Conservation (phyloP, 1,140 invertebrate species). For the Megalopta genalis region DNA sequence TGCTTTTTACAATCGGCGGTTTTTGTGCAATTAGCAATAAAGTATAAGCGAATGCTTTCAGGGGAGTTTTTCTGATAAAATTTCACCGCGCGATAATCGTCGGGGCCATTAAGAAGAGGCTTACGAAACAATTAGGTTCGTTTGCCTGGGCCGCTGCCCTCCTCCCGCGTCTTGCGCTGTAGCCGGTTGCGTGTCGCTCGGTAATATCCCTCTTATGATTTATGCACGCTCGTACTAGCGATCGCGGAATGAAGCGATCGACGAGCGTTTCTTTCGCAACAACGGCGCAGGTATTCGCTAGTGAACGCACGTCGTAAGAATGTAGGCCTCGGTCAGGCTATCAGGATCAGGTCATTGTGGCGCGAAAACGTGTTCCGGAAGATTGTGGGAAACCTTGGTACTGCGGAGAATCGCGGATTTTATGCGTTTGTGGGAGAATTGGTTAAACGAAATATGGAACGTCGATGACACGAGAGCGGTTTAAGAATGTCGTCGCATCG, state of each 20-base stretch:
- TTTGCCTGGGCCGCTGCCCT: not conserved
- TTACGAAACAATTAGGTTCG: slow-evolving; percentile 24
- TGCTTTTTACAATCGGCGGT: not conserved
- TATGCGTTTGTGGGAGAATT: too few relatives aligned
- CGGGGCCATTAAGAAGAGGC: not conserved
- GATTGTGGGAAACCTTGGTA: not conserved
- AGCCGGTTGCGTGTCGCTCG: not conserved
- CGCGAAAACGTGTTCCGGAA: slow-evolving; percentile 22
- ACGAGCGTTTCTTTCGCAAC: slow-evolving; percentile 52
- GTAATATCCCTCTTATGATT: slow-evolving; percentile 23
- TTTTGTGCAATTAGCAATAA: not conserved
- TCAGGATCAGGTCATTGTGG: slow-evolving; percentile 45
- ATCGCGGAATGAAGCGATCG: slow-evolving; percentile 13
- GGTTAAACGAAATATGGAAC: too few relatives aligned
- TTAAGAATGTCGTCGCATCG: too few relatives aligned
- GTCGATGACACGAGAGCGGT: too few relatives aligned
- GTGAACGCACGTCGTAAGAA: slow-evolving; percentile 55
- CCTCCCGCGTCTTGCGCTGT: not conserved
- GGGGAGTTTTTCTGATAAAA: not conserved
- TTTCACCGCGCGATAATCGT: slow-evolving; percentile 5
- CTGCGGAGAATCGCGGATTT: too few relatives aligned
- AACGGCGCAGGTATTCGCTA: slow-evolving; percentile 35
- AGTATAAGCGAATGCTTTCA: not conserved
- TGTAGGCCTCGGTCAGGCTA: slow-evolving; percentile 63
- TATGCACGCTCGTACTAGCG: not conserved